A percentile compares a stretch with the other conserved stretches of the same genome.
Evolutionary conservation across 2,888 invertebrate genomes (phyloP).

Genomic region (Chloroclystis v-ata): DNA sequence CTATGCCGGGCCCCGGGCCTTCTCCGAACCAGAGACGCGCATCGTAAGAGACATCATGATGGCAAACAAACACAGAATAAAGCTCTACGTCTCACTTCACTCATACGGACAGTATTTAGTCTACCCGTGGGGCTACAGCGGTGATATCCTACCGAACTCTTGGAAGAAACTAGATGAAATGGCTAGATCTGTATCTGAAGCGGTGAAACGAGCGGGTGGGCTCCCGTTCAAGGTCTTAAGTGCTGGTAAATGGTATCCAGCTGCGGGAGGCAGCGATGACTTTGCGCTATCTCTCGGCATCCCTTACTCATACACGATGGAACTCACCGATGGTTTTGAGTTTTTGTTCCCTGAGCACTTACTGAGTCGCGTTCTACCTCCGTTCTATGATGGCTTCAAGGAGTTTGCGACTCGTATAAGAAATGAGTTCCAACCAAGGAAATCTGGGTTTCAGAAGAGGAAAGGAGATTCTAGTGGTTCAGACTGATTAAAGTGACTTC

Average conservation of each 20-base stretch:
- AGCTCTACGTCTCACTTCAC: constrained; percentile 83
- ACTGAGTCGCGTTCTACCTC: constrained; percentile 47
- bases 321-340: constrained; percentile 77
- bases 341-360: constrained; percentile 81
- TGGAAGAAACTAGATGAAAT: constrained; percentile 65
- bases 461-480: too few relatives aligned
- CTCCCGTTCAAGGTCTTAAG: constrained; percentile 64
- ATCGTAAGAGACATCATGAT: constrained; percentile 76
- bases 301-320: constrained; percentile 79
- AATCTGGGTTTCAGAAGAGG: too few relatives aligned
- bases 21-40: constrained; percentile 80
- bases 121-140: constrained; percentile 81
- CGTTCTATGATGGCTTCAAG: constrained; percentile 62
- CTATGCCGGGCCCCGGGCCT: constrained; percentile 78
- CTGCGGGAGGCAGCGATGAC: constrained; percentile 81
- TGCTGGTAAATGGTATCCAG: constrained; percentile 77
- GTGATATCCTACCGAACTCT: constrained; percentile 62
- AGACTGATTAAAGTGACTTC: too few relatives aligned
- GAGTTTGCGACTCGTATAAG: constrained; percentile 50
- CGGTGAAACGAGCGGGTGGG: constrained; percentile 64
- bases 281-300: constrained; percentile 75
- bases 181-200: constrained; percentile 56
- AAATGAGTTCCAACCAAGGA: constrained; percentile 44
- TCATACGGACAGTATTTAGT: constrained; percentile 81
- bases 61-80: constrained; percentile 66